Conservation (phyloP, 2,888 invertebrate species). For the Aricia artaxerxes region DNA sequence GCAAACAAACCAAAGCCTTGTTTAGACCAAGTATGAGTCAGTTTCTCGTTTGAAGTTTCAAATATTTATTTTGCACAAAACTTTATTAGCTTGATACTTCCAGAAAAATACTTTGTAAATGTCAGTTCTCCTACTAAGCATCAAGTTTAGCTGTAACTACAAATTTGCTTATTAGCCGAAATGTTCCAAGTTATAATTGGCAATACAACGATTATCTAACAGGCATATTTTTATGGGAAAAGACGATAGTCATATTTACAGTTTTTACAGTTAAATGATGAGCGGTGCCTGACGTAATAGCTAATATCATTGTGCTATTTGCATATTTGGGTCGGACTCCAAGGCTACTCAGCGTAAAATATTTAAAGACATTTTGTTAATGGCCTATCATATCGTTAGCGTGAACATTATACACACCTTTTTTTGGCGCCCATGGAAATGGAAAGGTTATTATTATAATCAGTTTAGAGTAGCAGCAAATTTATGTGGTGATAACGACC, state of each 20-base stretch:
- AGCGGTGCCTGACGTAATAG: conserved; percentile 5
- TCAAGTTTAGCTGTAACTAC: background rate
- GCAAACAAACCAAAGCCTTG: conserved; percentile 12
- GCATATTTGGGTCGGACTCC: conserved; percentile 60
- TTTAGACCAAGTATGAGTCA: background rate
- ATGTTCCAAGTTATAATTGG: no score
- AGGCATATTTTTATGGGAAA: background rate
- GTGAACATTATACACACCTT: conserved; percentile 45
- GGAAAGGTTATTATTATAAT: conserved; percentile 4
- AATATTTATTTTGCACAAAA: background rate
- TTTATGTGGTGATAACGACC: background rate
- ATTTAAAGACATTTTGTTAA: conserved; percentile 54
- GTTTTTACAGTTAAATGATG: background rate
- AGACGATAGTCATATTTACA: background rate
- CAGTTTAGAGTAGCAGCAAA: background rate
- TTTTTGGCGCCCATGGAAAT: background rate
- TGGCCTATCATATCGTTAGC: conserved; percentile 49
- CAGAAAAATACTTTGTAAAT: background rate
- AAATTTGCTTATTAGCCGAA: no score
- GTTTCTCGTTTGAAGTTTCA: background rate
- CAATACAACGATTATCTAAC: no score
- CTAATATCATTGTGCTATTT: conserved; percentile 36
- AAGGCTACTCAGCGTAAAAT: conserved; percentile 50
- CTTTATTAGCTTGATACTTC: background rate
- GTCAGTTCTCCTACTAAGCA: background rate